Percentiles rank a stretch among this genome's conserved stretches.
Conservation (phyloP, 2,888 invertebrate species). For the Mesochorus sp. region DNA sequence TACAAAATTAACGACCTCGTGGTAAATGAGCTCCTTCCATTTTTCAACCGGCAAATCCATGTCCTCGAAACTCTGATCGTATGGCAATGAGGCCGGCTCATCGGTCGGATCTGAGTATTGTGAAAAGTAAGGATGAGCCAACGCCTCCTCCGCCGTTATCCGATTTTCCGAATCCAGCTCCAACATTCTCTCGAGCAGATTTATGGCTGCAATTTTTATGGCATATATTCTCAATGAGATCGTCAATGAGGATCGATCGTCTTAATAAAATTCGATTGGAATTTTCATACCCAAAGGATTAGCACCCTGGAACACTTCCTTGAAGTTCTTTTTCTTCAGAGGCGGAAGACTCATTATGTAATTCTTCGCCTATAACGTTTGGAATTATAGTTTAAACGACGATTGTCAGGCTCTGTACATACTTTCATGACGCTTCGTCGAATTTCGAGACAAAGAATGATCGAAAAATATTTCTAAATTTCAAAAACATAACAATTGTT, state of each 20-base stretch:
- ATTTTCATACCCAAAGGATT: constrained; percentile 88
- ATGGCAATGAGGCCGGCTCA: constrained; percentile 94
- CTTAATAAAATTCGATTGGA: neutral
- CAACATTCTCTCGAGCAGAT: constrained; percentile 96
- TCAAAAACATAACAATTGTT: neutral
- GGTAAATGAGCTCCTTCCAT: constrained; percentile 95
- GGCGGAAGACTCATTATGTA: constrained; percentile 96
- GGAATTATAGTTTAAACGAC: neutral
- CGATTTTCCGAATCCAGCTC: constrained; percentile 97
- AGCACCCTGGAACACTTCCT: constrained; percentile 95
- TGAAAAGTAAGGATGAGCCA: constrained; percentile 94
- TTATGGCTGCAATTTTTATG: constrained; percentile 87
- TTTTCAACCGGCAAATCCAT: constrained; percentile 96
- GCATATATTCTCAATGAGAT: no score
- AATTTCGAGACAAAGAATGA: neutral
- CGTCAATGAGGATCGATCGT: no score
- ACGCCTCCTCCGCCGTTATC: constrained; percentile 92
- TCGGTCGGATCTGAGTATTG: constrained; percentile 98
- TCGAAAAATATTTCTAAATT: neutral
- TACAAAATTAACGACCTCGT: constrained; percentile 91
- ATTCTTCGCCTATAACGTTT: constrained; percentile 90
- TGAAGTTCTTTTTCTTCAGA: constrained; percentile 93
- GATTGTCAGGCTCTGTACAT: neutral
- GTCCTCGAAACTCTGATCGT: constrained; percentile 98
- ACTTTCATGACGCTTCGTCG: neutral